Conservation (phyloP, 2,113 vertebrate species). For the Leptocoma aspasia region DNA sequence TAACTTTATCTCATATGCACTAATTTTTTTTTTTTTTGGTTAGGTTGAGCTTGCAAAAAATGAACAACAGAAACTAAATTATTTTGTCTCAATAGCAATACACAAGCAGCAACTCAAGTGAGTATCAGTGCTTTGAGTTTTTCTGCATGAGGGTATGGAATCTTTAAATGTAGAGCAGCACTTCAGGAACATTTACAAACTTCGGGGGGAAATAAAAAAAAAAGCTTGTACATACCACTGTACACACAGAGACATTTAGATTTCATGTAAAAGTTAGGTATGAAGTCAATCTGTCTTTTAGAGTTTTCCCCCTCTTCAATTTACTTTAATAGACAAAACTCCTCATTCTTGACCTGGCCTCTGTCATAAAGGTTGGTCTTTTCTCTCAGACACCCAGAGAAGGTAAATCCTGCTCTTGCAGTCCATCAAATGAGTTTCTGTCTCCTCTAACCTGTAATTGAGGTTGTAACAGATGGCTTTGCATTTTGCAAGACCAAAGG, state of each 20-base stretch:
- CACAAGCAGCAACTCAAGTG: background rate
- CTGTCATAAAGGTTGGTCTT: background rate
- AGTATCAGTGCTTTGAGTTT: background rate
- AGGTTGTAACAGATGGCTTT: conserved; percentile 52
- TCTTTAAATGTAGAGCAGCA: background rate
- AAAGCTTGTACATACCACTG: fast-evolving
- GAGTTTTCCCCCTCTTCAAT: background rate
- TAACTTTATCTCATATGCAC: background rate
- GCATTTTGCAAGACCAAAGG: conserved; percentile 51
- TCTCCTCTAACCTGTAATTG: conserved; percentile 54
- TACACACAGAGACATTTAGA: background rate
- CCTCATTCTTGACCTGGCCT: background rate
- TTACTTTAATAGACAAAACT: background rate
- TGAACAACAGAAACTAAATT: background rate
- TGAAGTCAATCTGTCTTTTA: background rate
- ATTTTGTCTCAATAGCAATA: background rate
- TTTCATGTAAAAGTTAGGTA: background rate
- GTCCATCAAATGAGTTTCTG: conserved; percentile 47
- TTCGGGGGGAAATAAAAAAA: background rate
- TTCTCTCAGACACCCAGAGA: background rate
- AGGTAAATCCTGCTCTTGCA: conserved; percentile 31
- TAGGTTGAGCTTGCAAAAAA: background rate
- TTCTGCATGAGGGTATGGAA: background rate
- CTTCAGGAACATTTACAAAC: background rate
- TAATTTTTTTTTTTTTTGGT: background rate